Base-by-base conservation (phyloP, 2,113 vertebrate species). In the Oreamnos americanus region DNA sequence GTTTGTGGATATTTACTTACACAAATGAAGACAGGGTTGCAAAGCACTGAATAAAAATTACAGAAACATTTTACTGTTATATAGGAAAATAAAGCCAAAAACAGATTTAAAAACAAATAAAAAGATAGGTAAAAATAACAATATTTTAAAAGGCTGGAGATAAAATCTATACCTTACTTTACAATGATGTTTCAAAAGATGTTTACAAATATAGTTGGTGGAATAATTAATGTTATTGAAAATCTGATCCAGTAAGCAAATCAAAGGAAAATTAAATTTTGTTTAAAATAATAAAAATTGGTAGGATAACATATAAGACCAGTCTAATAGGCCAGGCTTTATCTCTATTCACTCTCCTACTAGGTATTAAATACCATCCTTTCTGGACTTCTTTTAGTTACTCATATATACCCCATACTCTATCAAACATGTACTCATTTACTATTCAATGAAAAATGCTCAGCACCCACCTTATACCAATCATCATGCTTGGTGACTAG, bases 161-260 rank as follows among this genome's bases (percentile, higher is more conserved):
- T 64, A 90, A 90, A 90, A 58, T 78, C 39, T 96, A 57, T 76
- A 36, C 26, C 53, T 94, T 96, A 89, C 26, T 90, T 82, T 81
- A 87, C 10, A 84, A 33, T 74, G 39, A 47, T 84, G 43, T 87
- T 90, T 90, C 30, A 55, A 81, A 25, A 79, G 45, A 86, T 79
- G 26, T 58, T 95, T 67, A 55, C 23, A 92, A 79, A 94, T 60
- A 57, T 57, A 64, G 45, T 57, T 86, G 79, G 67, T 85, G 58
- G 45, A 85, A 96, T 55, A 76, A 76, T 79, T 64, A 84, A 78
- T 58, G 30, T 71, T 25, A 92, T 21, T 90, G 87, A 94, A 67
- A 58, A 81, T 81, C 47, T 90, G 25, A 57, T 62, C 11, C 25
- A 94, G 67, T 79, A 90, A 81, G 47, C 28, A 81, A 85, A 78